phyloP scores from a whole-genome alignment of 2,888 invertebrate genomes.

The Acronicta aceris region DNA sequence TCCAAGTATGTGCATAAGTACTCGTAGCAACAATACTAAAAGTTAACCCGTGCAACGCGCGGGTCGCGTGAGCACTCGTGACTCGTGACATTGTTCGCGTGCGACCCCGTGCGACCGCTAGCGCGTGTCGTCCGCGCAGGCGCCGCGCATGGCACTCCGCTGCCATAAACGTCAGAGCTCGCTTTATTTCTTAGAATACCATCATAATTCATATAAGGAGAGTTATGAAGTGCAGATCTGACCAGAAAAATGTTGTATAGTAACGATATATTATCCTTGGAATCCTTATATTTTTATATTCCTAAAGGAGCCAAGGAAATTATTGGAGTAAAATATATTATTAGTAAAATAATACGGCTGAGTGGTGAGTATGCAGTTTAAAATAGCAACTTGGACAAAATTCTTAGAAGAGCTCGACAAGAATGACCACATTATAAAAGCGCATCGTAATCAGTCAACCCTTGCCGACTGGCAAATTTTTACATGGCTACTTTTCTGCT shows the following conservation, averaged over 20 bases:
- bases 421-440: too few relatives aligned
- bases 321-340: neutral
- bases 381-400: too few relatives aligned
- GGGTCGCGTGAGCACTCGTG: conserved; percentile 37
- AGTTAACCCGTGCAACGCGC: conserved; percentile 34
- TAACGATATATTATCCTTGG: conserved; percentile 4
- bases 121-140: conserved; percentile 34
- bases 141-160: conserved; percentile 44
- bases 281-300: conserved; percentile 12
- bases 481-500: too few relatives aligned
- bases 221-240: conserved; percentile 23
- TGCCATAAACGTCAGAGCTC: conserved; percentile 26
- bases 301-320: neutral
- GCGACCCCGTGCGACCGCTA: conserved; percentile 52
- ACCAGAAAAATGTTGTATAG: conserved; percentile 14
- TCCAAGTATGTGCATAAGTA: neutral
- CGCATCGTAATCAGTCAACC: too few relatives aligned
- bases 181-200: conserved; percentile 27
- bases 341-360: neutral
- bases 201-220: conserved; percentile 26
- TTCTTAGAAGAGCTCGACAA: neutral
- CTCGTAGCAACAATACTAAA: conserved; percentile 18
- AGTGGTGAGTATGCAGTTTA: neutral
- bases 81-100: conserved; percentile 57
- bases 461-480: too few relatives aligned